phyloP scores from a whole-genome alignment of 2,888 invertebrate genomes.

The Hedya salicella region DNA sequence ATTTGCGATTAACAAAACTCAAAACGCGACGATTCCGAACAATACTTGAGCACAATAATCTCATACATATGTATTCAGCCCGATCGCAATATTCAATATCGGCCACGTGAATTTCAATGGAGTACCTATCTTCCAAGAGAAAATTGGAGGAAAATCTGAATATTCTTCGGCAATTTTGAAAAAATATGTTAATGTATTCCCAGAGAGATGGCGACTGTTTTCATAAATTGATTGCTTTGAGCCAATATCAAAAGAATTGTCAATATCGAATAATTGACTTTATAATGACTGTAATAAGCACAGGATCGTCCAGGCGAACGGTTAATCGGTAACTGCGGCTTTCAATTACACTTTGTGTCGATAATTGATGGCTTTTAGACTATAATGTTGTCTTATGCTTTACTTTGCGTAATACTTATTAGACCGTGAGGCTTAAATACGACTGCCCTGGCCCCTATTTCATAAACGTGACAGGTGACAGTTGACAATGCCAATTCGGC shows the following conservation, averaged over 20 bases:
- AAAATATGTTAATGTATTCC: constrained; percentile 79
- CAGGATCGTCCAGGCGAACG: not conserved
- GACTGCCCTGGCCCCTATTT: no score
- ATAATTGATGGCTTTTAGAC: constrained; percentile 13
- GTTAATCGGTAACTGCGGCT: constrained; percentile 14
- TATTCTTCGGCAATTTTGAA: constrained; percentile 75
- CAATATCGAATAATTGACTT: constrained; percentile 65
- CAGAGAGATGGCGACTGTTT: constrained; percentile 69
- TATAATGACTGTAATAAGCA: constrained; percentile 42
- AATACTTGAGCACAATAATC: constrained; percentile 40
- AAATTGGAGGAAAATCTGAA: constrained; percentile 79
- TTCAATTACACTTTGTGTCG: constrained; percentile 12
- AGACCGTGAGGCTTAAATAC: no score
- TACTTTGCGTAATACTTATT: no score
- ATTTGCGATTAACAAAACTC: constrained; percentile 15
- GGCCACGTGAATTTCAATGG: constrained; percentile 73
- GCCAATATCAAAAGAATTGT: constrained; percentile 73
- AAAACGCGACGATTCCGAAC: constrained; percentile 24
- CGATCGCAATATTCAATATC: constrained; percentile 74
- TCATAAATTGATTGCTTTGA: constrained; percentile 77
- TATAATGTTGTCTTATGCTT: no score
- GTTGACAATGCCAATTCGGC: no score
- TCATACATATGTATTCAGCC: constrained; percentile 67
- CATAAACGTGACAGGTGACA: no score
- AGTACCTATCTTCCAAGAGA: constrained; percentile 72